phyloP scores from a whole-genome alignment of 2,113 vertebrate genomes.

The Embiotoca jacksoni region DNA sequence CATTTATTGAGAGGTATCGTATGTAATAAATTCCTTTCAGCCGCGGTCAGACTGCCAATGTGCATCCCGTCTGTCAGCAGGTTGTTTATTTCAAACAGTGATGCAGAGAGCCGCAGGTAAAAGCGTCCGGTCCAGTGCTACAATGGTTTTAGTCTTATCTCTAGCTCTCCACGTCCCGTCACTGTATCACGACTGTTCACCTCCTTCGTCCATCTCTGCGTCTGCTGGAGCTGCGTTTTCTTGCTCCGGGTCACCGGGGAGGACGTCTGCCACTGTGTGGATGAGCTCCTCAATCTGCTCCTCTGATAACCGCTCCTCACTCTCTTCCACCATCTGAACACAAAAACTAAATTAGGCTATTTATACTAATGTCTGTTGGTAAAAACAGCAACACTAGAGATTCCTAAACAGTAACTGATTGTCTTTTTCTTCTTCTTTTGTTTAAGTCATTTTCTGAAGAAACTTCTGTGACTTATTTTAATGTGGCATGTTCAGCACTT shows the following conservation, averaged over 20 bases:
- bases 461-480: no score
- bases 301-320: constrained; percentile 87
- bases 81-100: constrained; percentile 13
- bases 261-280: constrained; percentile 76
- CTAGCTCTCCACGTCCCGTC: background rate
- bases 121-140: constrained; percentile 10
- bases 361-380: background rate
- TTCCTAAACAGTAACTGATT: fast-evolving
- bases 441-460: background rate
- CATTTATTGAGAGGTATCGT: no score
- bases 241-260: constrained; percentile 84
- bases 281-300: constrained; percentile 88
- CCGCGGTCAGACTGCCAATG: background rate
- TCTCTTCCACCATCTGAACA: constrained; percentile 86
- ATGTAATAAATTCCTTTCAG: no score
- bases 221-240: constrained; percentile 65
- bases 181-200: constrained; percentile 51
- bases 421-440: background rate
- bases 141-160: background rate
- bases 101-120: background rate
- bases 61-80: background rate
- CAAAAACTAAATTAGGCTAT: background rate
- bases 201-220: constrained; percentile 66
- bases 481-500: no score
- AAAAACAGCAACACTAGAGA: background rate